Base-by-base conservation (phyloP, 2,888 invertebrate species). In the Patella ulyssiponensis region DNA sequence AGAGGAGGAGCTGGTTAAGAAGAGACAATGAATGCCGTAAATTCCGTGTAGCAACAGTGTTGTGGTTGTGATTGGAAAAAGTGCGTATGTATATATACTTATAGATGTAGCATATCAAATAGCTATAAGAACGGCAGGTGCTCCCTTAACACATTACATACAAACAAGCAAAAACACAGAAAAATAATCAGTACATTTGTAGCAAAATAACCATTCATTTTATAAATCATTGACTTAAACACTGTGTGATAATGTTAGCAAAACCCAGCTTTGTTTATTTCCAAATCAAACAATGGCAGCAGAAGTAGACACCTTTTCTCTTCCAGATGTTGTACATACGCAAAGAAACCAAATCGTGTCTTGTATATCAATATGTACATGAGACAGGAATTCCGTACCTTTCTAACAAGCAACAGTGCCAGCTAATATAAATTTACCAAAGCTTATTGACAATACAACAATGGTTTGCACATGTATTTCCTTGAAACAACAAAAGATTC, bases 131-230 rank as follows among this genome's bases (percentile, higher is more conserved):
- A 9, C 44, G 44, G 44, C 44, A 44, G 44, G 44, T 44, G 44
- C 44, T 44, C 9, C 4, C 5, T 44, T 44, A 44, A 44, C 44
- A 44, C 44, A 44, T 44, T 9, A 44, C 44, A 44, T 64, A 64
- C 64, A 64, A 64, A 64, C 64, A 64, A 23, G 23, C 64, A 64
- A 64, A 64, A 64, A 64, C 64, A 64, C 64, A 64, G 64, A 64
- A 20, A 64, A 64, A 64, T 64, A 64, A 64, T 64, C 64, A 64
- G 64, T 23, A 23, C 20, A 64, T 23, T 64, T 64, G 64, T 64
- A 64, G 64, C 64, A 64, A 64, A 64, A 64, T 64, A 64, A 64
- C 64, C 64, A 64, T 64, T 64, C 64, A 64, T 64, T 64, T 64
- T 64, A 64, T 64, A 64, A 64, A 64, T 64, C 64, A 64, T 64